phyloP scores from a whole-genome alignment of 2,113 vertebrate species.

The Gallinago media region DNA sequence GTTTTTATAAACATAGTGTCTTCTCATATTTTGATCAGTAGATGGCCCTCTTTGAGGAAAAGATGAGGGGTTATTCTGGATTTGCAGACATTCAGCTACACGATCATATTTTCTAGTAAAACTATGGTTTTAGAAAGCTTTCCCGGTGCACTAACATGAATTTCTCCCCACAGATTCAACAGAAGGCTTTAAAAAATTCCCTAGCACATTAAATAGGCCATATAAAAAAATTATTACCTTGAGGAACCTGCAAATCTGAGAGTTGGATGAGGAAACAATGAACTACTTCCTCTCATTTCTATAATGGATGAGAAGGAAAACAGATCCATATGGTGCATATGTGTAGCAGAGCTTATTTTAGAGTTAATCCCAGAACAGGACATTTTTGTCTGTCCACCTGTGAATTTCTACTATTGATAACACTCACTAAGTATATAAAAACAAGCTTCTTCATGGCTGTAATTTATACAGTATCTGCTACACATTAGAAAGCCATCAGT shows the following conservation, averaged over 20 bases:
- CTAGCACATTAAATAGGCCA: constrained; percentile 15
- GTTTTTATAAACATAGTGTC: too few species aligned
- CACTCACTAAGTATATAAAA: neutral
- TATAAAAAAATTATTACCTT: constrained; percentile 42
- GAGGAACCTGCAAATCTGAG: constrained; percentile 41
- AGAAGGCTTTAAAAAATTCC: constrained; percentile 17
- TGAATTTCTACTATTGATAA: constrained; percentile 35
- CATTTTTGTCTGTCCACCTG: constrained; percentile 48
- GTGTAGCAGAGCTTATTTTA: constrained; percentile 13
- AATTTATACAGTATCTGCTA: constrained; percentile 39
- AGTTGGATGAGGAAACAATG: constrained; percentile 34
- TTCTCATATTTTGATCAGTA: neutral
- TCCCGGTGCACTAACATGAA: neutral
- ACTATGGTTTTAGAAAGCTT: neutral
- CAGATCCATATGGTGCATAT: constrained; percentile 18
- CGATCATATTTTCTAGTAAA: constrained; percentile 7
- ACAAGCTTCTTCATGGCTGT: neutral
- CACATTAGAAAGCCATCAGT: constrained; percentile 45
- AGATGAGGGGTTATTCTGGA: neutral
- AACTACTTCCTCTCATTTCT: constrained; percentile 34
- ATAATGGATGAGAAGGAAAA: constrained; percentile 31
- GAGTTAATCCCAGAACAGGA: constrained; percentile 49
- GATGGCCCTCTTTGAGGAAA: neutral
- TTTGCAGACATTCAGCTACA: neutral
- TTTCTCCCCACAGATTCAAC: constrained; percentile 3